phyloP scores from a whole-genome alignment of 1,140 invertebrate species.

The Laodelphax striatellus region DNA sequence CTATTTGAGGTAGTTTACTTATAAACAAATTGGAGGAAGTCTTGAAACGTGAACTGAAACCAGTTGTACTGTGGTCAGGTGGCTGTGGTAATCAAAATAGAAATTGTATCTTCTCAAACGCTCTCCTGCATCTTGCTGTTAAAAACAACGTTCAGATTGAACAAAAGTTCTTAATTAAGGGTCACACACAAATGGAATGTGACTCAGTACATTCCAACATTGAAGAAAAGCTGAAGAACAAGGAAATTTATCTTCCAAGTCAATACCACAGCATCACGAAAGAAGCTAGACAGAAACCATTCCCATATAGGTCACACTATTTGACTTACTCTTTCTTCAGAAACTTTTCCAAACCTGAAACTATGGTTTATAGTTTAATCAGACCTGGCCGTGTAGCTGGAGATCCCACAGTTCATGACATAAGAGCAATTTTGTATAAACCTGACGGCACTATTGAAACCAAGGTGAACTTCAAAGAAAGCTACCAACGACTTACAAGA shows the following conservation, averaged over 20 bases:
- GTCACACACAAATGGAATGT: constrained; percentile 34
- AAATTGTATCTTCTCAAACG: constrained; percentile 27
- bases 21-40: not conserved
- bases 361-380: constrained; percentile 8
- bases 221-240: constrained; percentile 22
- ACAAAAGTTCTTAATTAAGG: constrained; percentile 32
- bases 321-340: not conserved
- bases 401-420: constrained; percentile 12
- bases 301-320: not conserved
- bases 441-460: constrained; percentile 1
- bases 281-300: constrained; percentile 13
- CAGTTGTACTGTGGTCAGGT: constrained; percentile 14
- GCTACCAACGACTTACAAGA: constrained; percentile 5
- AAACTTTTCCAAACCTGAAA: not conserved
- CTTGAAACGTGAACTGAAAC: not conserved
- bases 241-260: constrained; percentile 20
- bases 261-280: constrained; percentile 17
- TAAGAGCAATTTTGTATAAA: constrained; percentile 6
- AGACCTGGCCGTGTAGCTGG: constrained; percentile 6
- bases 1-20: no score
- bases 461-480: constrained; percentile 1
- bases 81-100: constrained; percentile 29
- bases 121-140: constrained; percentile 22
- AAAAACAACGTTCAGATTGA: constrained; percentile 25
- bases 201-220: constrained; percentile 29